phyloP scores from a whole-genome alignment of 2,797 vertebrate genomes.

The Coranthus polyacanthus region DNA sequence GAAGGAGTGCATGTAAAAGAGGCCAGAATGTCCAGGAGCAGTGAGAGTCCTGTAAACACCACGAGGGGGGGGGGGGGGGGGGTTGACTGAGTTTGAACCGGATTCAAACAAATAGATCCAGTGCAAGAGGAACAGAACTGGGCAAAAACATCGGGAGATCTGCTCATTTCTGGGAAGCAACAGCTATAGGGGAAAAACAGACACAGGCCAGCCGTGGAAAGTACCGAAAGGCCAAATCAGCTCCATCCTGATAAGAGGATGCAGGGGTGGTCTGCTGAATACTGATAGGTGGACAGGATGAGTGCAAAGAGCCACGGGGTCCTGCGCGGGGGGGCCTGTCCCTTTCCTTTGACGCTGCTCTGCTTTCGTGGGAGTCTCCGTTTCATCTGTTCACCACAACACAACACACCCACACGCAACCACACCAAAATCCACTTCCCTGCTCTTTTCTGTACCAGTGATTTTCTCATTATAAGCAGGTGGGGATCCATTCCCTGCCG shows the following conservation, averaged over 20 bases:
- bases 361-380: slow-evolving; percentile 45
- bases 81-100: no score
- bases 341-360: slow-evolving; percentile 64
- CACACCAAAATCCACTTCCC: slow-evolving; percentile 20
- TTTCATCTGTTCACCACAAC: slow-evolving; percentile 49
- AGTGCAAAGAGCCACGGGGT: slow-evolving; percentile 35
- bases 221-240: slow-evolving; percentile 57
- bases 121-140: slow-evolving; percentile 15
- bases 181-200: slow-evolving; percentile 29
- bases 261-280: slow-evolving; percentile 61
- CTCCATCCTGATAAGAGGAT: slow-evolving; percentile 69
- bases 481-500: slow-evolving; percentile 48
- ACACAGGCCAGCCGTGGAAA: slow-evolving; percentile 54
- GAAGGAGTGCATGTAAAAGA: slow-evolving; percentile 35
- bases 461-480: slow-evolving; percentile 67
- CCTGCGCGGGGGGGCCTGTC: slow-evolving; percentile 12
- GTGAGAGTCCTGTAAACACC: slow-evolving; percentile 37
- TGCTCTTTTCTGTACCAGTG: slow-evolving; percentile 58
- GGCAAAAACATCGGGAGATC: slow-evolving; percentile 22
- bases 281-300: slow-evolving; percentile 74
- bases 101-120: slow-evolving; percentile 22
- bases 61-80: no score
- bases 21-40: slow-evolving; percentile 45
- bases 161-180: slow-evolving; percentile 38
- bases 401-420: slow-evolving; percentile 23